A percentile compares a stretch with the other conserved stretches of the same genome.
Conservation (phyloP, 2,888 invertebrate species). For the Amblyjoppa proteus region DNA sequence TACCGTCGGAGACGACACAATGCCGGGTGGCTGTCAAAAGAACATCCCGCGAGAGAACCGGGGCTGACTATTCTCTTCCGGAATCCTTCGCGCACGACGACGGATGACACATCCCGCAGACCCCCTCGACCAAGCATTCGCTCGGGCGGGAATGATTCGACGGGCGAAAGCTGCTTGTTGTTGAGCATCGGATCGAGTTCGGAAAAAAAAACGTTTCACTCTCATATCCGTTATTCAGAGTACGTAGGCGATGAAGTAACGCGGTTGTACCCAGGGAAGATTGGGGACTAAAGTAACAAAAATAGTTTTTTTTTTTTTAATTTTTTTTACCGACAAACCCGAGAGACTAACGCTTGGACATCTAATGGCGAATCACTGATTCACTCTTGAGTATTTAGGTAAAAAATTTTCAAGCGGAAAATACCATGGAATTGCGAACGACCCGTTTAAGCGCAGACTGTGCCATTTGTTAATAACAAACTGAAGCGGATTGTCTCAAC, state of each 20-base stretch:
- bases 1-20: slow-evolving; percentile 79
- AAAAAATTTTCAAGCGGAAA: no score
- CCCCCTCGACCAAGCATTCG: slow-evolving; percentile 49
- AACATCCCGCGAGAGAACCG: slow-evolving; percentile 77
- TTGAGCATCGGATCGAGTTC: slow-evolving; percentile 49
- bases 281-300: background rate
- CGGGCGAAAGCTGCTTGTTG: slow-evolving; percentile 66
- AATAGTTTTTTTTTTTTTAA: background rate
- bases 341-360: no score
- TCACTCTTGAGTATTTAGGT: no score
- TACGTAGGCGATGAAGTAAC: background rate
- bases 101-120: slow-evolving; percentile 50
- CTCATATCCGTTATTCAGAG: slow-evolving; percentile 21
- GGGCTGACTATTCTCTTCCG: slow-evolving; percentile 68
- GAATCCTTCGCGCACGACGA: slow-evolving; percentile 61
- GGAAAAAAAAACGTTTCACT: slow-evolving; percentile 27
- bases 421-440: no score
- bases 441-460: no score
- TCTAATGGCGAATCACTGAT: no score
- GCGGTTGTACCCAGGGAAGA: no score
- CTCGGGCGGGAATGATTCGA: slow-evolving; percentile 67
- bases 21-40: slow-evolving; percentile 80
- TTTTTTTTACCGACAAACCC: no score
- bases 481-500: no score
- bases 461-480: no score